Conservation (phyloP, 2,113 vertebrate species). For the Urocynchramus pylzowi region DNA sequence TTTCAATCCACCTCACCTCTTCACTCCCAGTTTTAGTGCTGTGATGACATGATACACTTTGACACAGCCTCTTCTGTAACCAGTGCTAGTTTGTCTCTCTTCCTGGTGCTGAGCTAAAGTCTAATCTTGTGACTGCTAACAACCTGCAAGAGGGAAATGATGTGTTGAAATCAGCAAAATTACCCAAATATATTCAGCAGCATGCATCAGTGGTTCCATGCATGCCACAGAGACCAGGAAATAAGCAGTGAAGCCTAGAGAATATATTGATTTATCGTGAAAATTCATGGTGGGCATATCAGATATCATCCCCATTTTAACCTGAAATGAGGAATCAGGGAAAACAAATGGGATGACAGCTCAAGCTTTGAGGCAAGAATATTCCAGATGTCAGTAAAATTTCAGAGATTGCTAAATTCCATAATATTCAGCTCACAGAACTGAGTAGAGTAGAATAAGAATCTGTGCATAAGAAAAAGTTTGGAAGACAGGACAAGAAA, state of each 20-base stretch:
- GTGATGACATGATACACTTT: neutral
- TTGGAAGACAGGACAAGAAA: neutral
- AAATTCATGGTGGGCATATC: neutral
- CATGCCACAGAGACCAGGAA: neutral
- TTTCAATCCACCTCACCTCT: neutral
- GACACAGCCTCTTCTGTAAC: neutral
- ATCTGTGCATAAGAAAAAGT: neutral
- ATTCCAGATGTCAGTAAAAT: neutral
- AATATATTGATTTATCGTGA: neutral
- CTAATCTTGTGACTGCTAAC: neutral
- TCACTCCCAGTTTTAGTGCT: neutral
- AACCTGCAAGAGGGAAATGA: neutral
- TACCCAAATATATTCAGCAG: neutral
- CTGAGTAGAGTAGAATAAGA: neutral
- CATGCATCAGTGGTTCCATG: neutral
- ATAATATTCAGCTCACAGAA: neutral
- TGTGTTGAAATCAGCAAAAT: neutral
- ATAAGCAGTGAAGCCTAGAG: neutral
- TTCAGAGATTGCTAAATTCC: neutral
- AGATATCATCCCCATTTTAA: neutral
- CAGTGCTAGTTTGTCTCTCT: neutral
- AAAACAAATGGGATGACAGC: neutral
- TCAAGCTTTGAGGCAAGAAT: neutral
- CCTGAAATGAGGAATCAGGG: neutral
- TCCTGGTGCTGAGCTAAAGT: neutral